Conservation (phyloP, 2,797 vertebrate genomes). For the Clarias platycephalus region DNA sequence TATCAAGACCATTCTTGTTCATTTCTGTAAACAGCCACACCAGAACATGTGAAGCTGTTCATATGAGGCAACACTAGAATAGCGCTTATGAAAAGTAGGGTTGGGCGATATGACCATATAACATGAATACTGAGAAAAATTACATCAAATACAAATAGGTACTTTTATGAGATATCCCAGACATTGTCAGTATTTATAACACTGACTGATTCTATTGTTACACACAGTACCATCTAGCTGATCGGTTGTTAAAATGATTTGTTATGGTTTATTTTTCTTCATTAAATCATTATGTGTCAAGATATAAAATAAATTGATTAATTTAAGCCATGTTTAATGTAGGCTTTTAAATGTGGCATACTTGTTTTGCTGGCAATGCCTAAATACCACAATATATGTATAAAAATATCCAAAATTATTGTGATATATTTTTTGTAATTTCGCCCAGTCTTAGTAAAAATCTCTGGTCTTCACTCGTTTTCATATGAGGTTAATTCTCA, state of each 20-base stretch:
- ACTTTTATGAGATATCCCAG: background rate
- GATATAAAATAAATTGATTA: background rate
- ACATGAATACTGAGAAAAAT: background rate
- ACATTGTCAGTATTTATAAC: background rate
- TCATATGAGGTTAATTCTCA: slow-evolving; percentile 56
- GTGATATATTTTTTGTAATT: background rate
- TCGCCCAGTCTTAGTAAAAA: slow-evolving; percentile 15
- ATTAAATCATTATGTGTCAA: background rate
- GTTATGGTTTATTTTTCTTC: background rate
- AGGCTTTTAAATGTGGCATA: background rate
- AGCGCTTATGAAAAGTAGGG: slow-evolving; percentile 18
- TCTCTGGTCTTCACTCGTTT: slow-evolving; percentile 19
- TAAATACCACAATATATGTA: background rate
- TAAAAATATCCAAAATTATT: background rate
- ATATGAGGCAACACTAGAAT: slow-evolving; percentile 31
- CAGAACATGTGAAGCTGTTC: slow-evolving; percentile 24
- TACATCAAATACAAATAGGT: background rate
- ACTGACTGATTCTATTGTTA: background rate
- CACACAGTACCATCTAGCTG: background rate
- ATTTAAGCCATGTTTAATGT: background rate
- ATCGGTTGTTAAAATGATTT: background rate
- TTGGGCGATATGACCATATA: slow-evolving; percentile 9
- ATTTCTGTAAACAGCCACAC: slow-evolving; percentile 20
- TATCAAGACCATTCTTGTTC: slow-evolving; percentile 49
- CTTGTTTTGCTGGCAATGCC: background rate